A percentile compares a stretch with the other conserved stretches of the same genome.
Conservation (phyloP, 2,113 vertebrate genomes). For the Clarias batrachus region DNA sequence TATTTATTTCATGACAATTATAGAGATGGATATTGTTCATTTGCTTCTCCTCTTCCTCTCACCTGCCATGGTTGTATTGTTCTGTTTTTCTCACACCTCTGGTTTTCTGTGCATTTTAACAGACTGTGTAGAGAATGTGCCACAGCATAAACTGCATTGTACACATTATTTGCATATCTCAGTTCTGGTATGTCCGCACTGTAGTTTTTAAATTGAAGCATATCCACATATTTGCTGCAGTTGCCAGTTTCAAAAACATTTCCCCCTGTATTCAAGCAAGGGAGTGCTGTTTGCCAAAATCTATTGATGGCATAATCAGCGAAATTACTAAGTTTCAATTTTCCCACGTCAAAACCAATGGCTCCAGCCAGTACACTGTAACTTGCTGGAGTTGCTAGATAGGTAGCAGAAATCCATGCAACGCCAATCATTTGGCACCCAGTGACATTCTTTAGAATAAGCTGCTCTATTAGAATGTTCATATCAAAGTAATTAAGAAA, state of each 20-base stretch:
- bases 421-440: constrained; percentile 72
- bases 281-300: constrained; percentile 65
- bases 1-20: not conserved
- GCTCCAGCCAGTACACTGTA: constrained; percentile 65
- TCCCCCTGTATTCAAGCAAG: constrained; percentile 33
- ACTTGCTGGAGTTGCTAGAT: constrained; percentile 64
- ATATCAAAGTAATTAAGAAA: constrained; percentile 71
- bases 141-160: constrained; percentile 71
- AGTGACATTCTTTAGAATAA: constrained; percentile 68
- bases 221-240: constrained; percentile 58
- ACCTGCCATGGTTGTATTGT: constrained; percentile 65
- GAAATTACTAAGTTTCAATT: constrained; percentile 65
- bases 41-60: not conserved
- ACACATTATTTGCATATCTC: constrained; percentile 68
- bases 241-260: not conserved
- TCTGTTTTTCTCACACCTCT: constrained; percentile 58
- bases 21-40: not conserved
- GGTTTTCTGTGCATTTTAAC: constrained; percentile 54
- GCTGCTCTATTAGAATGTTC: constrained; percentile 65
- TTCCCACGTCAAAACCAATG: constrained; percentile 68
- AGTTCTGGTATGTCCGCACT: constrained; percentile 65
- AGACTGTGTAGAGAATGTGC: constrained; percentile 68
- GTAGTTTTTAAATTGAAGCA: constrained; percentile 56
- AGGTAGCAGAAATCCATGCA: constrained; percentile 72
- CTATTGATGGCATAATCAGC: constrained; percentile 58